Percentiles rank a stretch among this genome's conserved stretches.
Evolutionary conservation across 2,888 invertebrate species (phyloP).

Genomic region (Blomia tropicalis): DNA sequence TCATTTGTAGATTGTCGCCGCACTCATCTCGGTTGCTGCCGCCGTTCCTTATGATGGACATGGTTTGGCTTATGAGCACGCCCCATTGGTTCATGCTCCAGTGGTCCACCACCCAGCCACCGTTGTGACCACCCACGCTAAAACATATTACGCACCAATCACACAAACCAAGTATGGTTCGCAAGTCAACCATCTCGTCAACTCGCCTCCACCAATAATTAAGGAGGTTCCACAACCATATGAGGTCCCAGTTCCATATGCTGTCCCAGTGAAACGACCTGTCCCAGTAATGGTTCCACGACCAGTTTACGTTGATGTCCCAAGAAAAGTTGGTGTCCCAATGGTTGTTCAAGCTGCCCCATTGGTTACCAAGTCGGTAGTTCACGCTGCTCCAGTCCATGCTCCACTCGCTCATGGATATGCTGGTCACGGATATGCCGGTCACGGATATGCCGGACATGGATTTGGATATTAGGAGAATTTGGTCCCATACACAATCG

Average conservation of each 20-base stretch:
- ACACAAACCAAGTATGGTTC: slow-evolving; percentile 1
- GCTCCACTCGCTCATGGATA: not conserved
- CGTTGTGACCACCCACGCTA: not conserved
- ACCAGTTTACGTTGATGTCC: slow-evolving; percentile 10
- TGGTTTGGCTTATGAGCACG: not conserved
- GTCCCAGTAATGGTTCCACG: slow-evolving; percentile 17
- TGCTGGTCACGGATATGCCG: not conserved
- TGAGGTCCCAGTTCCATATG: slow-evolving; percentile 16
- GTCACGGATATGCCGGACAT: not conserved
- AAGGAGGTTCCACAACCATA: slow-evolving; percentile 22
- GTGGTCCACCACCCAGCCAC: not conserved
- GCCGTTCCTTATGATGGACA: not conserved
- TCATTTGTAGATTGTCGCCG: slow-evolving; percentile 10
- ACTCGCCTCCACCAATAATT: slow-evolving; percentile 12
- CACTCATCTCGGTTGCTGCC: not conserved
- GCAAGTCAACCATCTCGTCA: slow-evolving; percentile 14
- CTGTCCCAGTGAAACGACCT: slow-evolving; percentile 17
- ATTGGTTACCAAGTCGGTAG: slow-evolving; percentile 12
- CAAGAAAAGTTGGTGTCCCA: slow-evolving; percentile 14
- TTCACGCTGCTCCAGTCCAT: not conserved
- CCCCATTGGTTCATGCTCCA: not conserved
- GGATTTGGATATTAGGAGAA: not conserved
- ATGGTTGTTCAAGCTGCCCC: slow-evolving; percentile 19
- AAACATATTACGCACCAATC: slow-evolving; percentile 4
- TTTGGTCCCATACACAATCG: no score